phyloP scores from a whole-genome alignment of 1,140 invertebrate genomes.

The Hestina assimilis region DNA sequence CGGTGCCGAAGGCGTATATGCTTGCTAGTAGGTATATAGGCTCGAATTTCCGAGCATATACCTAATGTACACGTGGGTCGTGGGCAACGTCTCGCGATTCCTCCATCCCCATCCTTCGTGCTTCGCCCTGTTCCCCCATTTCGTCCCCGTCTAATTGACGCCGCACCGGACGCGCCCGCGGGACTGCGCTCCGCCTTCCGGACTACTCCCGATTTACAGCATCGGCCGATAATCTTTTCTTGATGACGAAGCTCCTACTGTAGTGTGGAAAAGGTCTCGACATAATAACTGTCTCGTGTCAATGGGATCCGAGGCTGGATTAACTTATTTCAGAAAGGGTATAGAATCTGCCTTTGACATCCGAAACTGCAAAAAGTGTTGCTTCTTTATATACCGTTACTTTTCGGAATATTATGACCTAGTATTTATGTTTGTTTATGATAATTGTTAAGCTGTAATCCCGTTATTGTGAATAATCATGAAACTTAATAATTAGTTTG shows the following conservation, averaged over 20 bases:
- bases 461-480: neutral
- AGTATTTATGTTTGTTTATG: no score
- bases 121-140: constrained; percentile 13
- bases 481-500: no score
- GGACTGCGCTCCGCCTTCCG: constrained; percentile 58
- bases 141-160: constrained; percentile 67
- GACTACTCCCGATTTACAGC: constrained; percentile 61
- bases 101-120: constrained; percentile 26
- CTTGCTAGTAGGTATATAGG: constrained; percentile 40
- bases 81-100: constrained; percentile 49
- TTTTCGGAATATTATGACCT: no score
- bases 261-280: constrained; percentile 18
- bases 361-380: no score
- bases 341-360: neutral
- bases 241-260: constrained; percentile 51
- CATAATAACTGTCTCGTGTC: constrained; percentile 21
- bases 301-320: constrained; percentile 12
- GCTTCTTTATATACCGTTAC: no score
- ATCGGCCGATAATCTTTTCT: constrained; percentile 70
- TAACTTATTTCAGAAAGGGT: constrained; percentile 6
- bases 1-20: constrained; percentile 52
- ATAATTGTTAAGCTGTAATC: no score
- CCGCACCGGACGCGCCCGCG: constrained; percentile 65
- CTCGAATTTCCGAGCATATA: constrained; percentile 64
- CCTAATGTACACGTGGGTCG: constrained; percentile 52